Base-by-base conservation (phyloP, 2,113 vertebrate species). In the Lasiurus cinereus region DNA sequence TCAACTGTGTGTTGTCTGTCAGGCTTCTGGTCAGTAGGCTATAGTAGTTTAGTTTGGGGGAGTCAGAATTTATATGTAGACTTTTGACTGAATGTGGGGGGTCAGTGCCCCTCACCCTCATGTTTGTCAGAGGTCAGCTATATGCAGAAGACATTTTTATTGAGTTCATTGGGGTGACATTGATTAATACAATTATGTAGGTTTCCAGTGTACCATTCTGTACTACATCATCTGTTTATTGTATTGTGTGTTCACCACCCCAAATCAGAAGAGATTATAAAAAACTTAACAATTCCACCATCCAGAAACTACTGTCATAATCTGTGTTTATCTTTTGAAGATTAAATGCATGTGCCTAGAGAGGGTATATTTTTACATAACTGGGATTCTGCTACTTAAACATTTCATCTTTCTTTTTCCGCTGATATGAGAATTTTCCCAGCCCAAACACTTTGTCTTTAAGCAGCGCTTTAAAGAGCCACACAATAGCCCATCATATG, bases 331-430 rank as follows among this genome's bases (percentile, higher is more conserved):
- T 86, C 76, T 22, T 27, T 54, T 24, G 73, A 31, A 77, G 48
- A 91, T 54, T 69, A 56, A 79, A 66, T 66, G 29, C 59, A 4
- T n/a, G 29, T 21, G 29, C 29, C 3, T 36, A n/a, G 31, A 7
- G 31, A 64, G 18, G 31, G 19, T 11, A 69, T 39, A 52, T 77
- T 91, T 89, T 62, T 76, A 46, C 5, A 7, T 27, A 52, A 39
- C 21, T 29, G 24, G 27, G 39, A n/a, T 43, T 70, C 8, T 66
- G 31, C 24, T 67, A 14, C n/a, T 66, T 70, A 19, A 13, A 11
- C 14, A 64, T 93, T 93, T 67, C 31, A 78, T 72, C 83, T 83
- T 48, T 56, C n/a, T 83, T 95, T 46, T 21, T 12, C 56, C 56
- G 89, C 21, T 11, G 74, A 16, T 85, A 7, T 73, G 80, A 93